Percentiles rank a stretch among this genome's conserved stretches.
These are phyloP conservation scores for Achatina immaculata DNA, from an alignment of 1,140 invertebrate genomes.

Conservation along the genomic window DNA sequence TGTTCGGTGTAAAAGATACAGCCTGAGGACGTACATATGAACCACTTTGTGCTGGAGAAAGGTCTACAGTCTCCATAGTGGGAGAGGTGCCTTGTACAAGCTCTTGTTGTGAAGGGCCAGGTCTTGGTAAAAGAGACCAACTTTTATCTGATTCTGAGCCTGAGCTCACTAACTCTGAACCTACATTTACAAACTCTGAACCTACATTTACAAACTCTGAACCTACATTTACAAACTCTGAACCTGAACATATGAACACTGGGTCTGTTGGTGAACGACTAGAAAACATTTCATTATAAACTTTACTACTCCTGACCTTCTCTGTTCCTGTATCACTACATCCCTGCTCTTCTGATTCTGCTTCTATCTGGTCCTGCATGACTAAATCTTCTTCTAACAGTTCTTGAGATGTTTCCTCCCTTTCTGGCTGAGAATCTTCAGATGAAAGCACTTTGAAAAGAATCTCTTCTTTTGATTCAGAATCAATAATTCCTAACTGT, in stretches of 20 bases:
- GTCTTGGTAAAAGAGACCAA: conserved; percentile 64
- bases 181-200: no score
- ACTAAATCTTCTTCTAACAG: neutral
- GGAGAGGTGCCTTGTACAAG: conserved; percentile 47
- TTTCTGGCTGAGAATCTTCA: no score
- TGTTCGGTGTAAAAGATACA: neutral
- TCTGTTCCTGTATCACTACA: neutral
- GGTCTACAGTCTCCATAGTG: neutral
- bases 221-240: neutral
- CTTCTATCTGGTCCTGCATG: neutral
- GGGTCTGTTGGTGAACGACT: neutral
- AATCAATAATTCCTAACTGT: no score
- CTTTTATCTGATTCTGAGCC: conserved; percentile 62
- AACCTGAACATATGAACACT: neutral
- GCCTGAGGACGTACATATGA: neutral
- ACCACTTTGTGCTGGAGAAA: conserved; percentile 20
- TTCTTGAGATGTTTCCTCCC: no score
- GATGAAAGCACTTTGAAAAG: no score
- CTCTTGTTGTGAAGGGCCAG: conserved; percentile 57
- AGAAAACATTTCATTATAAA: neutral
- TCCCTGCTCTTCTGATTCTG: neutral
- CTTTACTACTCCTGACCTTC: neutral
- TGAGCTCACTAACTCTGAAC: neutral
- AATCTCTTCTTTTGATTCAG: no score
- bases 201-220: neutral